Base-by-base conservation (phyloP, 2,888 invertebrate species). In the Bembecia ichneumoniformis region DNA sequence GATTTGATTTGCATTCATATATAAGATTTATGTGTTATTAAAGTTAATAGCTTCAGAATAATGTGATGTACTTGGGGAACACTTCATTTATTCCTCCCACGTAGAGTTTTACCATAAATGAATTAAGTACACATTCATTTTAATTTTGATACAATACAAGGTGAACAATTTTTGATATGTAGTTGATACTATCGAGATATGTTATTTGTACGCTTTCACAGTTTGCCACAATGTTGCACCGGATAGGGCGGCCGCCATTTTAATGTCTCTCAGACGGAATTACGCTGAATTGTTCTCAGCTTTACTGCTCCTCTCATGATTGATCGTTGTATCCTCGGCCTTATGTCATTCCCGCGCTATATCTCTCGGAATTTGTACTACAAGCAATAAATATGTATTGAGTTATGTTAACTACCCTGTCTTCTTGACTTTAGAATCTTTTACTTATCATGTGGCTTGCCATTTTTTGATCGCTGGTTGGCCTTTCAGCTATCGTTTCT, bases 251-350 rank as follows among this genome's bases (percentile, higher is more conserved):
- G 79, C 77, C 70, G 81, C 77, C 74, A 77, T 84, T 83, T 87
- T 87, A 87, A 87, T 86, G 86, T 87, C 84, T 74, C 77, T 81
- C 81, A 71, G 82, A 79, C 84, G 86, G 86, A 87, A 86, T 86
- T 86, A 87, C 86, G 83, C 86, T 77, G 86, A 83, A 86, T 87
- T 87, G 86, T 87, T 87, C 86, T 84, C 83, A 71, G 70, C 69
- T 87, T 87, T 87, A 87, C 77, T 81, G 82, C 84, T 72, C 77
- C 74, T 74, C 70, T 71, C 76, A 67, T 87, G 86, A 86, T 87
- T 86, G 86, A 86, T 87, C 81, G 86, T 83, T 77, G 83, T 83
- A 83, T 83, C 83, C 74, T 77, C 82, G 63, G 75, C 78, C 84
- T 82, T 82, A 82, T 84, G 84, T 83, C 84, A 86, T 82, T 83